Conservation (phyloP, 2,888 invertebrate species). For the Caenorhabditis sinica region DNA sequence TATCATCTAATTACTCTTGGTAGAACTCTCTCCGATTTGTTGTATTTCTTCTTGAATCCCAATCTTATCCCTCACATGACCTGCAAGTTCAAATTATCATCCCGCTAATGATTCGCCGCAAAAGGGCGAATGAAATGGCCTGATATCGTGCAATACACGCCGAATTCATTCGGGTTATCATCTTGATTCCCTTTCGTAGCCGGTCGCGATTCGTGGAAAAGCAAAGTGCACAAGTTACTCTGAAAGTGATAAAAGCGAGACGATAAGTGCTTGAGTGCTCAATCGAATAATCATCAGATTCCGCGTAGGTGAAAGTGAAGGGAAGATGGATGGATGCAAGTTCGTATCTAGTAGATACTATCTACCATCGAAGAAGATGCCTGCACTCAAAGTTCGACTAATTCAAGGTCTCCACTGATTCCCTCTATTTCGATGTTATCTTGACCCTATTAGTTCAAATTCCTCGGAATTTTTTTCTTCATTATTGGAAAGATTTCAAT, state of each 20-base stretch:
- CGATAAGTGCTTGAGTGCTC: background rate
- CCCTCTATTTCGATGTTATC: background rate
- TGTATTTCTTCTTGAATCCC: background rate
- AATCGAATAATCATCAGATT: background rate
- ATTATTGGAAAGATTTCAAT: background rate
- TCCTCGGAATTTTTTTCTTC: background rate
- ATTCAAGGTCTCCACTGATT: background rate
- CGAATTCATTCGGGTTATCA: constrained; percentile 32
- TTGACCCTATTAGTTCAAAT: background rate
- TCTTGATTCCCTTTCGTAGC: constrained; percentile 4
- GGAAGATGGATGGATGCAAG: background rate
- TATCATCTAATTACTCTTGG: background rate
- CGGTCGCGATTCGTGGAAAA: constrained; percentile 28
- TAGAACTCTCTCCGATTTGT: background rate
- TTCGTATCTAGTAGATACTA: background rate
- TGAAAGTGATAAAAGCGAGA: constrained; percentile 1
- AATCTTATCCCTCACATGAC: background rate
- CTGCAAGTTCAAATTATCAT: constrained; percentile 43
- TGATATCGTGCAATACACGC: constrained; percentile 47
- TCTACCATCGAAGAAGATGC: background rate
- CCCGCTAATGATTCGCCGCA: background rate
- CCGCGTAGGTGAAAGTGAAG: constrained; percentile 28
- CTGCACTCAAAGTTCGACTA: background rate
- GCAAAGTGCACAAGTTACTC: constrained; percentile 34
- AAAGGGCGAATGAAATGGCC: constrained; percentile 35